Base-by-base conservation (phyloP, 92 coral and sea anemone species). In the Anthopleura xanthogrammica region DNA sequence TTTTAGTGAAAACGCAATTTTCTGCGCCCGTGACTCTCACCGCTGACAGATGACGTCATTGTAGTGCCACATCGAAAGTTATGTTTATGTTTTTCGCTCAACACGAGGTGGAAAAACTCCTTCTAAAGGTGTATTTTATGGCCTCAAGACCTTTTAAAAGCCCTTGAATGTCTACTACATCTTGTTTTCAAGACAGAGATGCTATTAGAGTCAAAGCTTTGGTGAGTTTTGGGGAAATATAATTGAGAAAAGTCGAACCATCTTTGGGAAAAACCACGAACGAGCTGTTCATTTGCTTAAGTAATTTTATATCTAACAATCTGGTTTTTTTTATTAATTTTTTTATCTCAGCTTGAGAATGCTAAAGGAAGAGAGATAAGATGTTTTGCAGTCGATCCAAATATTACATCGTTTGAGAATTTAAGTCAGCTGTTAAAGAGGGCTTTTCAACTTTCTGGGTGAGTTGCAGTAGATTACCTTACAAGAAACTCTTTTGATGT, bases 381-480 rank as follows among this genome's bases (percentile, higher is more conserved):
- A 76, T 90, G 97, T 76, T 97, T 97, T 74, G 92, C 98, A 1
- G 91, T 97, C 24, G 99, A 97, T 71, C 99, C 99, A 17, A 95
- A 94, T 84, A 97, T 97, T 84, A 97, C 99, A 12, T 94, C 97
- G 9, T 97, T 92, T 80, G 85, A 80, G 80, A 93, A 97, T 77
- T 82, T 97, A 70, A 82, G 88, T 54, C 95, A 97, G 79, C 64
- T 92, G 56, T 82, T 97, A 74, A 90, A 87, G 23, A 86, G 99
- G 41, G 99, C 99, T 40, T 97, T 97, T 76, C 94, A 94, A 24
- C 87, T 91, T 2, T 86, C 88, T 52, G 94, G 98, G 97, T 95
- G 85, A 46, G 89, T 62, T 17, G 52, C 36, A 29, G 36, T 29
- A 7, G 16, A 76, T 11, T 2, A 76, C 54, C 4, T 14, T 12